phyloP scores from a whole-genome alignment of 2,888 invertebrate species.

The Amphimallon solstitiale region DNA sequence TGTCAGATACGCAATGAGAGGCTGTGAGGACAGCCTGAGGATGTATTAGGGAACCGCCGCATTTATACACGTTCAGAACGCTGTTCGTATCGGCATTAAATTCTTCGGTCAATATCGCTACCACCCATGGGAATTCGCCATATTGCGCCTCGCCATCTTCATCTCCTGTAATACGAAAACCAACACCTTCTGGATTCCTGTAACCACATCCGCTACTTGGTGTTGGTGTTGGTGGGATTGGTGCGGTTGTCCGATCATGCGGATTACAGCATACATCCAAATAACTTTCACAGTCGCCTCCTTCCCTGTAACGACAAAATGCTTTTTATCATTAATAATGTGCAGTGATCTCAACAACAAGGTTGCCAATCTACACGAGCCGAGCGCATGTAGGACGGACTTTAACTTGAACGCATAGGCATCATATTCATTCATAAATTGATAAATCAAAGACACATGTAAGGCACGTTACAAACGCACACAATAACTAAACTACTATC shows the following conservation, averaged over 20 bases:
- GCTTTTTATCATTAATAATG: too few relatives aligned
- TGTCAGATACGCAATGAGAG: slow-evolving; percentile 76
- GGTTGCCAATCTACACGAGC: too few relatives aligned
- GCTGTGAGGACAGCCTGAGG: slow-evolving; percentile 80
- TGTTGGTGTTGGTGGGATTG: slow-evolving; percentile 51
- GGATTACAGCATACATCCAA: slow-evolving; percentile 69
- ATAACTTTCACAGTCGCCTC: slow-evolving; percentile 65
- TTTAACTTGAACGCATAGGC: too few relatives aligned
- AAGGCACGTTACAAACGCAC: too few relatives aligned
- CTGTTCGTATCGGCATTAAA: slow-evolving; percentile 70
- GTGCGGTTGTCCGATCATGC: slow-evolving; percentile 53
- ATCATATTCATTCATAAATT: too few relatives aligned
- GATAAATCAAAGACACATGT: too few relatives aligned
- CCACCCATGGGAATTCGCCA: too few relatives aligned
- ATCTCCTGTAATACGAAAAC: slow-evolving; percentile 66
- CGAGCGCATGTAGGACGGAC: too few relatives aligned
- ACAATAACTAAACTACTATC: too few relatives aligned
- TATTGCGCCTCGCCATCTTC: slow-evolving; percentile 73
- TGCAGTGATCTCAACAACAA: too few relatives aligned
- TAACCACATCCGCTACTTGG: slow-evolving; percentile 75
- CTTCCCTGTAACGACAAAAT: slow-evolving; percentile 34
- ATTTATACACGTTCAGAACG: slow-evolving; percentile 64
- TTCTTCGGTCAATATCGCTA: slow-evolving; percentile 84
- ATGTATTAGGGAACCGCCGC: slow-evolving; percentile 84
- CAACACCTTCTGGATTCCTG: slow-evolving; percentile 54